A percentile compares a stretch with the other conserved stretches of the same genome.
Evolutionary conservation across 30 jellyfish, hydroid and myxozoan species (phyloP).

Genomic region (Turritopsis dohrnii): DNA sequence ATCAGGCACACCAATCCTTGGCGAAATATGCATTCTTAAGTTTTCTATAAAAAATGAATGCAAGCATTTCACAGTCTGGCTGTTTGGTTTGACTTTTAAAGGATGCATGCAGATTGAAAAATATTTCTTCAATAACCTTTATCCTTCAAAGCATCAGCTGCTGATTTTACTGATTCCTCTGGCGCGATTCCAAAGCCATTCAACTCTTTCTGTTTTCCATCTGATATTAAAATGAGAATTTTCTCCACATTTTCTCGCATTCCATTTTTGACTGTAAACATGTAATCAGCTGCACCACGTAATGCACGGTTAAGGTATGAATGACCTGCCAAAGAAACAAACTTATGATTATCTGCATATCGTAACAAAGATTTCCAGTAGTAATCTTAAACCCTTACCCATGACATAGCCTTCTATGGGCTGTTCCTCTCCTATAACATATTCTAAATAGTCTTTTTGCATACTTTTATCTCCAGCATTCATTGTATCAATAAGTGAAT

Average conservation of each 20-base stretch:
- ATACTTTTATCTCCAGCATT: conserved; percentile 13
- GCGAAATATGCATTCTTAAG: too few species aligned
- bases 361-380: too few species aligned
- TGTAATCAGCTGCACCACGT: conserved; percentile 40
- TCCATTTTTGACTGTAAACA: conserved; percentile 71
- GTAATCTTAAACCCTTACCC: neutral
- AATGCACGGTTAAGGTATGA: conserved; percentile 61
- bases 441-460: conserved; percentile 19
- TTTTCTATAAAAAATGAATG: too few species aligned
- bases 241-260: conserved; percentile 55
- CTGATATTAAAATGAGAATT: conserved; percentile 60
- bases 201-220: conserved; percentile 57
- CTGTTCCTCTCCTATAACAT: conserved; percentile 11
- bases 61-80: too few species aligned
- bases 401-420: conserved; percentile 2
- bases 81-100: too few species aligned
- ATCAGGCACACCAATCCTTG: too few species aligned
- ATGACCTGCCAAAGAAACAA: conserved; percentile 40
- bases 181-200: neutral
- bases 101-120: neutral
- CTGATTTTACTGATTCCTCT: conserved; percentile 26
- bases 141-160: conserved; percentile 39
- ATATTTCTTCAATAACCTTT: conserved; percentile 23
- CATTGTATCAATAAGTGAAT: neutral
- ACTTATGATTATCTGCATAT: neutral